These are phyloP conservation scores for Microtus oregoni DNA, from an alignment of 2,113 vertebrate genomes.

Conservation along the genomic window DNA sequence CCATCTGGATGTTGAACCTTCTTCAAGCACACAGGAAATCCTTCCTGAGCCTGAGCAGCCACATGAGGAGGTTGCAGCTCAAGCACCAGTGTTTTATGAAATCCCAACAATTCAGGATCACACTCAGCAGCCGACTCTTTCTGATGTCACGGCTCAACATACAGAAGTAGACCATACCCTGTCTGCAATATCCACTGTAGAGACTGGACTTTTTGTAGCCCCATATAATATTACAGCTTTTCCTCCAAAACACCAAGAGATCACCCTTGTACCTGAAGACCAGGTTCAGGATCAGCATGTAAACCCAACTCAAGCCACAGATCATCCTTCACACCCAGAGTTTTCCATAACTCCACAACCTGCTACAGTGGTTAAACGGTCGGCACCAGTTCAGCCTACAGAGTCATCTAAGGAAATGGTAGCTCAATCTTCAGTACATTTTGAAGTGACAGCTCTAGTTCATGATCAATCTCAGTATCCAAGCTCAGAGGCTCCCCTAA, in stretches of 20 bases:
- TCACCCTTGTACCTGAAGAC: background rate
- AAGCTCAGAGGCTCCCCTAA: background rate
- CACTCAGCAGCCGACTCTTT: background rate
- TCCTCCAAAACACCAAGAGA: background rate
- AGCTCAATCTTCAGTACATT: too few species aligned
- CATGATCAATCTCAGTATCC: background rate
- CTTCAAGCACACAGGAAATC: background rate
- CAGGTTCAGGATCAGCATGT: background rate
- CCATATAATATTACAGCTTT: background rate
- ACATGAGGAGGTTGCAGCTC: background rate
- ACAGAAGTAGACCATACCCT: background rate
- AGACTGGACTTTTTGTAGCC: background rate
- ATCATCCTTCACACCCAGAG: too few species aligned
- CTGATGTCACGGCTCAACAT: background rate
- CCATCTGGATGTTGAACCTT: background rate
- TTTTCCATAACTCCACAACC: too few species aligned
- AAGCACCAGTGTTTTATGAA: background rate
- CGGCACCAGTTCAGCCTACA: too few species aligned
- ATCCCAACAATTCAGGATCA: background rate
- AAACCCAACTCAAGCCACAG: too few species aligned
- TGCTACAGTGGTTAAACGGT: too few species aligned
- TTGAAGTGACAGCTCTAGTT: background rate
- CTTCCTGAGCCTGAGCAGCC: background rate
- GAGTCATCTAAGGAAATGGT: too few species aligned
- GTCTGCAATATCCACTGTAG: background rate